Percentiles rank a stretch among this genome's conserved stretches.
Conservation (phyloP, 2,797 vertebrate genomes). For the Crypturellus tataupa region DNA sequence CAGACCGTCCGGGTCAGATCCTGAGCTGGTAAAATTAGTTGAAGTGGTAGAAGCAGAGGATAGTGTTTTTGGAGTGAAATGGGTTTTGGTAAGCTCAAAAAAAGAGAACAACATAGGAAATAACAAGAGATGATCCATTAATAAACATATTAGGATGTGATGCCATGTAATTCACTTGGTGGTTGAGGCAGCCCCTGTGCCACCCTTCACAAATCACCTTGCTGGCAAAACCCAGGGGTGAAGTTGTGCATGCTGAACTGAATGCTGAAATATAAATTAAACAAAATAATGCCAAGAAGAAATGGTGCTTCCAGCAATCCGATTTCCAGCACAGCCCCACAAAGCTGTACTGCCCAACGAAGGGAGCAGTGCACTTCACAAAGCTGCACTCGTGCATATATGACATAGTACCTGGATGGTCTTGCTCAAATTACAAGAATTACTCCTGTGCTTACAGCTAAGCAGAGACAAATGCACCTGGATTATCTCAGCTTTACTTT, state of each 20-base stretch:
- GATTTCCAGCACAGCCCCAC: neutral
- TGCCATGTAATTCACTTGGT: neutral
- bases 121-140: neutral
- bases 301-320: neutral
- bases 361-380: neutral
- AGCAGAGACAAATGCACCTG: neutral
- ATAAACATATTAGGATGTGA: neutral
- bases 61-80: neutral
- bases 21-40: neutral
- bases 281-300: neutral
- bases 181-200: neutral
- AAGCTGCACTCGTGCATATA: neutral
- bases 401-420: neutral
- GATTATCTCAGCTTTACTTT: neutral
- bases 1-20: neutral
- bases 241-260: neutral
- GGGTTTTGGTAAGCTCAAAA: slow-evolving; percentile 4
- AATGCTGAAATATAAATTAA: neutral
- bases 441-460: neutral
- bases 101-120: neutral
- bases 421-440: neutral
- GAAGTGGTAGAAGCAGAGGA: slow-evolving; percentile 12
- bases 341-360: neutral
- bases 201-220: neutral
- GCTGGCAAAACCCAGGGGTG: neutral